Percentiles rank a stretch among this genome's conserved stretches.
Conservation (phyloP, 2,797 vertebrate genomes). For the Pogoniulus pusillus region DNA sequence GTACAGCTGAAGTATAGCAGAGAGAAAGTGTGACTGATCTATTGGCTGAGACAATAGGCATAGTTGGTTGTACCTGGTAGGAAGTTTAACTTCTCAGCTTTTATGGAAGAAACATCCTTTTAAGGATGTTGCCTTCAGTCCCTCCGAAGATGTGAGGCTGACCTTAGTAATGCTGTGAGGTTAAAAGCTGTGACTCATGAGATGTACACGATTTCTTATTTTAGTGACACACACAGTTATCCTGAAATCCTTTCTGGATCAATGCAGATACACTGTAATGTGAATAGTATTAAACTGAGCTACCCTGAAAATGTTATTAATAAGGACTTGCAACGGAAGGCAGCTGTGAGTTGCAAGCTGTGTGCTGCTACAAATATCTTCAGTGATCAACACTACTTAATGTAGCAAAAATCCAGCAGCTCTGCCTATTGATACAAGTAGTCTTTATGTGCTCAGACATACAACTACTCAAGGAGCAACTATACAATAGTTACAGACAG, state of each 20-base stretch:
- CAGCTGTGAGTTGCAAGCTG: background rate
- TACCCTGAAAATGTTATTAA: background rate
- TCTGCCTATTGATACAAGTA: background rate
- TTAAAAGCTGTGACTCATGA: background rate
- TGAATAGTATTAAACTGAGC: background rate
- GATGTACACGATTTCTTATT: background rate
- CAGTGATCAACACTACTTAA: background rate
- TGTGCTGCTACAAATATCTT: background rate
- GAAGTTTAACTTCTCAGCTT: background rate
- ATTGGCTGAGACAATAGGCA: background rate
- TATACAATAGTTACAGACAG: background rate
- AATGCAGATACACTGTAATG: background rate
- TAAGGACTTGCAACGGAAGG: background rate
- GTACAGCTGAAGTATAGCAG: background rate
- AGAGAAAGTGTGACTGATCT: background rate
- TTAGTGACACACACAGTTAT: background rate
- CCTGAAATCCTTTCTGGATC: background rate
- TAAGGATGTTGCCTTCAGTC: background rate
- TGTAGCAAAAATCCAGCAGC: slow-evolving; percentile 9
- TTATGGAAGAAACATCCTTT: background rate
- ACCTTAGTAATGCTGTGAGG: background rate
- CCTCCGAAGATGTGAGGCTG: background rate
- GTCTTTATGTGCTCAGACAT: background rate
- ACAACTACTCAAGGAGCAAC: background rate
- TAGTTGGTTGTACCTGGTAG: background rate